A percentile compares a stretch with the other conserved stretches of the same genome.
phyloP scores from a whole-genome alignment of 2,797 vertebrate species.

The Enteromius radiatus region DNA sequence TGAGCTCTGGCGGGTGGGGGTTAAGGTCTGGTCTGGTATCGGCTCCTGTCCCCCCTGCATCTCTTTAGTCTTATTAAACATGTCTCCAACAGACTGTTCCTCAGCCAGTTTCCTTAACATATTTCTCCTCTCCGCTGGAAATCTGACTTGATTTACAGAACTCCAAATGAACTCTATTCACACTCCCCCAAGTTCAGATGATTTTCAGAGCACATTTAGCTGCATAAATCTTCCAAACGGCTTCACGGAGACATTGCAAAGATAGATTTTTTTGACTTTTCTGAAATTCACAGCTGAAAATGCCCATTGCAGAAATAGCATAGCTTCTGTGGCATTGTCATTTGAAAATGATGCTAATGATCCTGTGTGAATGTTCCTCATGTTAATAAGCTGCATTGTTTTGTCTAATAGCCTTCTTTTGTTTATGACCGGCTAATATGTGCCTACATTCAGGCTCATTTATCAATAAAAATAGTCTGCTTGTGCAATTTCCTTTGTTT shows the following conservation, averaged over 20 bases:
- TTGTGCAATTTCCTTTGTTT: conserved; percentile 49
- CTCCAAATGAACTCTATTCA: conserved; percentile 19
- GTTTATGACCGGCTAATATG: neutral
- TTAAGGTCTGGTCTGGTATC: conserved; percentile 10
- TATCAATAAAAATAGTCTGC: conserved; percentile 44
- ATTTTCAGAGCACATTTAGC: conserved; percentile 14
- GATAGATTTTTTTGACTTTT: neutral
- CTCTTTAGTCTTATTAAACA: conserved; percentile 69
- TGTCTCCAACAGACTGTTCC: conserved; percentile 55
- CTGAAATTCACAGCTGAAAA: neutral
- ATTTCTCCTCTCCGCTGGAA: conserved; percentile 23
- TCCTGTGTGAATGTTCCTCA: neutral
- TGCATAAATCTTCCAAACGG: conserved; percentile 2
- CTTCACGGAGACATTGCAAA: conserved; percentile 1
- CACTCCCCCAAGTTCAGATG: conserved; percentile 16
- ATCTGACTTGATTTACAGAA: conserved; percentile 31
- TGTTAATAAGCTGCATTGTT: neutral
- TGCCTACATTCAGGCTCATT: conserved; percentile 32
- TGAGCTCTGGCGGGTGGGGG: conserved; percentile 47
- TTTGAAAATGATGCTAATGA: neutral
- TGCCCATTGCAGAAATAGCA: neutral
- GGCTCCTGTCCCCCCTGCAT: conserved; percentile 52
- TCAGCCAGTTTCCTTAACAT: conserved; percentile 56
- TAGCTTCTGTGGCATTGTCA: neutral
- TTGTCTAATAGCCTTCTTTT: neutral